Base-by-base conservation (phyloP, 2,797 vertebrate species). In the Falco concolor region DNA sequence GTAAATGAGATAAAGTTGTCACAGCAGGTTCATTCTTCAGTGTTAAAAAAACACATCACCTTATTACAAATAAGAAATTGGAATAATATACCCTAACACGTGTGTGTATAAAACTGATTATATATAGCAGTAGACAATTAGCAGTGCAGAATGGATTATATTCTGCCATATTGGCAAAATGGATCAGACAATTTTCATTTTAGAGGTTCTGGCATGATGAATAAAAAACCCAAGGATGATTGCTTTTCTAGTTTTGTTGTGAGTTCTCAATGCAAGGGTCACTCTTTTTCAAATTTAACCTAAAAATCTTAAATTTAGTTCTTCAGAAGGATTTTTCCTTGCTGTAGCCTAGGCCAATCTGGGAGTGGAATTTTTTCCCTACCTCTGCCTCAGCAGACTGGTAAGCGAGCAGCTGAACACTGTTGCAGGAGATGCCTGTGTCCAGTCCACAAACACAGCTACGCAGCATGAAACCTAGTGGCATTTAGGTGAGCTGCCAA, bases 1-100 rank as follows among this genome's bases (percentile, higher is more conserved):
- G 36, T 38, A 38, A 38, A 38, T 83, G 61, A 67, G 87, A 73
- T 93, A 96, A 52, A 87, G 38, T 56, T 90, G 64, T 94, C 78
- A 95, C 82, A 88, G 54, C 13, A 82, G 7, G 36, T 85, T 90
- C 61, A 89, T 61, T 74, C 79, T 92, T 88, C 60, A 61, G 50
- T 45, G 50, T 52, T 72, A 79, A 82, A 68, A 68, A 52, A 22
- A 5, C 21, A 5, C 21, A 84, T 83, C 84, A 80, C 59, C 44
- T 84, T 79, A 82, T 81, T 87, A 92, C 27, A 81, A 94, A 77
- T 49, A 95, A 77, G 34, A 94, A 95, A 72, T 93, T 30, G 15
- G 20, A 75, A 81, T 49, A 88, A 92, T 14, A 87, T 60, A 86
- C n/a, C 49, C 56, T 57, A 52, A 67, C 40, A 40, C 18, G 8